Conservation (phyloP, 2,888 invertebrate genomes). For the Rosalia funebris region DNA sequence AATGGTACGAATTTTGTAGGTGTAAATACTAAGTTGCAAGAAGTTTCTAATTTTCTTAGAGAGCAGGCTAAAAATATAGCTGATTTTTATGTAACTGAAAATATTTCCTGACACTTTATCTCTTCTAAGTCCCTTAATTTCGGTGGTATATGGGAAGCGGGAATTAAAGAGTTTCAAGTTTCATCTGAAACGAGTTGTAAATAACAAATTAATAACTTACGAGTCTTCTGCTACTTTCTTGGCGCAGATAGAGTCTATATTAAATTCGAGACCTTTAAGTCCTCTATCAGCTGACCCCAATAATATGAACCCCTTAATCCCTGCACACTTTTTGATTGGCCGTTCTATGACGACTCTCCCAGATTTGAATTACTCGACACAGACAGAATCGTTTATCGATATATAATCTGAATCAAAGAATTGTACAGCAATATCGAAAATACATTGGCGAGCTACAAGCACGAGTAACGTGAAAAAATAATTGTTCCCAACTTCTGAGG, state of each 20-base stretch:
- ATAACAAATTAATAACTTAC: not conserved
- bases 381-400: no score
- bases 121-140: not conserved
- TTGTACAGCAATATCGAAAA: no score
- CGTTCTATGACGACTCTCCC: not conserved
- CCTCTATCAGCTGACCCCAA: not conserved
- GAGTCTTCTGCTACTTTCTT: not conserved
- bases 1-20: not conserved
- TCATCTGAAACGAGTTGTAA: not conserved
- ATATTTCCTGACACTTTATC: not conserved
- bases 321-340: not conserved
- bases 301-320: not conserved
- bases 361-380: no score
- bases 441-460: no score
- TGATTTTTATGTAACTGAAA: not conserved
- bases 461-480: no score
- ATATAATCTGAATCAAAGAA: no score
- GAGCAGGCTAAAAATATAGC: not conserved
- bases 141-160: not conserved
- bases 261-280: slow-evolving; percentile 3
- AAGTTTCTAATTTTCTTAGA: not conserved
- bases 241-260: not conserved
- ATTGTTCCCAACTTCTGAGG: no score
- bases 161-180: not conserved
- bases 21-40: not conserved